Percentiles rank a stretch among this genome's conserved stretches.
Conservation (phyloP, 92 coral and sea anemone species). For the Galaxea fascicularis region DNA sequence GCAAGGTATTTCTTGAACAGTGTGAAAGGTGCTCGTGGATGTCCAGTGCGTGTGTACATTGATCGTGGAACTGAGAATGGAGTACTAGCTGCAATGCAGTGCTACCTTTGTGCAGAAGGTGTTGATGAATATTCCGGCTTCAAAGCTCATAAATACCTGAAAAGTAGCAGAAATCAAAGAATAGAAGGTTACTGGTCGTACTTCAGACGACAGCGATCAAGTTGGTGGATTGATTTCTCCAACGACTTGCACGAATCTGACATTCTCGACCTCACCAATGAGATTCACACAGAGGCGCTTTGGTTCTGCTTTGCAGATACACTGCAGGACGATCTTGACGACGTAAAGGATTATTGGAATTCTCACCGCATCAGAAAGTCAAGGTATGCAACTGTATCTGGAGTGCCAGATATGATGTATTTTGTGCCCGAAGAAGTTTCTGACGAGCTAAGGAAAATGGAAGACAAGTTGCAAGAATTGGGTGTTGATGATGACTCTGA, state of each 20-base stretch:
- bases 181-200: slow-evolving; percentile 58
- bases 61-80: slow-evolving; percentile 81
- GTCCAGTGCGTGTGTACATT: slow-evolving; percentile 65
- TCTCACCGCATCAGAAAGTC: slow-evolving; percentile 66
- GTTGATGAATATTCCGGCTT: slow-evolving; percentile 67
- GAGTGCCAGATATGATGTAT: slow-evolving; percentile 74
- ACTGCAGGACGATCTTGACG: not conserved
- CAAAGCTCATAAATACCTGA: slow-evolving; percentile 68
- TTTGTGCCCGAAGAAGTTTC: slow-evolving; percentile 72
- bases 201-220: slow-evolving; percentile 61
- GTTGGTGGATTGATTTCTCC: slow-evolving; percentile 82
- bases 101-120: slow-evolving; percentile 68
- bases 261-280: slow-evolving; percentile 62
- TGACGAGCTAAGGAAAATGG: slow-evolving; percentile 61
- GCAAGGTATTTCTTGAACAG: slow-evolving; percentile 59
- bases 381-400: slow-evolving; percentile 61
- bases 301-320: not conserved
- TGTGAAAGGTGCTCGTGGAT: slow-evolving; percentile 64
- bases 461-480: slow-evolving; percentile 48
- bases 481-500: slow-evolving; percentile 46
- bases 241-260: slow-evolving; percentile 64
- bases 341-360: not conserved
- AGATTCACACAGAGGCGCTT: slow-evolving; percentile 56
- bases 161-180: slow-evolving; percentile 72
- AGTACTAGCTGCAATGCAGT: slow-evolving; percentile 70